Evolutionary conservation across 64 coral and sea anemone species (phyloP).

Genomic region (Stichodactyla helianthus): DNA sequence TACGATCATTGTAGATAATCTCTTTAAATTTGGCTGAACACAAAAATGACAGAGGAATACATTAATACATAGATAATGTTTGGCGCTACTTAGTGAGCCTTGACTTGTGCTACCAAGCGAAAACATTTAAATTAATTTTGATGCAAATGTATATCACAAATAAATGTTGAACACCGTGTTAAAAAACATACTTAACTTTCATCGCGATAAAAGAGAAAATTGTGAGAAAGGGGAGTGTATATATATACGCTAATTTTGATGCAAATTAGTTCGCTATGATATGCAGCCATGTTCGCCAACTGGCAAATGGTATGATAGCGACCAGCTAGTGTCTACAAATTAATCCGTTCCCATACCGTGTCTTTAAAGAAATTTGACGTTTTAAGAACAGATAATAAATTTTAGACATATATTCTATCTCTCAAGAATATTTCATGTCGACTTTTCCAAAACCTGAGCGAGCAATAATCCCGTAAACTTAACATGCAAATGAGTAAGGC

Average conservation of each 20-base stretch:
- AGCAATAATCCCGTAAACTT: slow-evolving; percentile 10
- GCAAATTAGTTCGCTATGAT: slow-evolving; percentile 7
- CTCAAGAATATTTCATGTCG: neutral
- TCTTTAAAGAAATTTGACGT: neutral
- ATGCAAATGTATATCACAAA: neutral
- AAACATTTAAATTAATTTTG: slow-evolving; percentile 18
- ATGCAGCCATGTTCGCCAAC: neutral
- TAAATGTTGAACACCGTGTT: no score
- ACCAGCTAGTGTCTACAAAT: neutral
- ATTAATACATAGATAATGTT: slow-evolving; percentile 1
- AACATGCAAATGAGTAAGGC: slow-evolving; percentile 39
- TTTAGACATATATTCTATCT: neutral
- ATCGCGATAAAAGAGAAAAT: no score
- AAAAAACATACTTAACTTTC: no score
- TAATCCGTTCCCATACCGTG: neutral
- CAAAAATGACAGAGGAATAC: neutral
- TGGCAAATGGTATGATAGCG: slow-evolving; percentile 13
- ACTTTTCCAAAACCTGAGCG: neutral
- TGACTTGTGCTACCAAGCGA: slow-evolving; percentile 20
- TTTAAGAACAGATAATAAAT: neutral
- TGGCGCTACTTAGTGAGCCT: neutral
- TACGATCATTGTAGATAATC: neutral
- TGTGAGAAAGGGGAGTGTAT: no score
- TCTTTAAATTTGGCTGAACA: neutral
- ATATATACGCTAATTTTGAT: neutral